phyloP scores from a whole-genome alignment of 1,140 invertebrate genomes.

The Euwallacea fornicatus region DNA sequence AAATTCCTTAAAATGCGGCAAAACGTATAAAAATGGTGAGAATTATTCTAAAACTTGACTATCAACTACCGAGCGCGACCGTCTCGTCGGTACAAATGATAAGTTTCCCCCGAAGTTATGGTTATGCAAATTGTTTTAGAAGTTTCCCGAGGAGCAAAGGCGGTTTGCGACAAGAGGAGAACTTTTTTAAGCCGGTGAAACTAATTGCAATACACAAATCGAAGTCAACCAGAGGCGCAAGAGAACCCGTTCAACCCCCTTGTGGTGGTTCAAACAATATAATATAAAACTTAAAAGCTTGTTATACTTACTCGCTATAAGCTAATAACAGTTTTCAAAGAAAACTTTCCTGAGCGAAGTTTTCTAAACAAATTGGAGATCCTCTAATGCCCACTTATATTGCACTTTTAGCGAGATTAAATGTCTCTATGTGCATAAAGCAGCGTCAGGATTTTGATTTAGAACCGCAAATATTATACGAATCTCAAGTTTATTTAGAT shows the following conservation, averaged over 20 bases:
- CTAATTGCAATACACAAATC: constrained; percentile 3
- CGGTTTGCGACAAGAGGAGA: constrained; percentile 5
- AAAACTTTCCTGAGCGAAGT: constrained; percentile 1
- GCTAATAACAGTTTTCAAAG: constrained; percentile 3
- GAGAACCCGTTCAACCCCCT: not conserved
- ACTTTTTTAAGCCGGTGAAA: not conserved
- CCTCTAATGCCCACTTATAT: constrained; percentile 1
- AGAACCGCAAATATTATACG: not conserved
- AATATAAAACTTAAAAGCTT: constrained; percentile 4
- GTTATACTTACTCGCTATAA: not conserved
- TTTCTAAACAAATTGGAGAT: not conserved
- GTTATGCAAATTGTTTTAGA: constrained; percentile 23
- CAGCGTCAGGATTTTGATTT: not conserved
- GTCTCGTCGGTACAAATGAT: constrained; percentile 10
- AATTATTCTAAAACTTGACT: constrained; percentile 3
- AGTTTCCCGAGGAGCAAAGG: constrained; percentile 11
- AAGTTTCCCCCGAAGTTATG: constrained; percentile 18
- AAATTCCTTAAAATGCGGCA: too few relatives aligned
- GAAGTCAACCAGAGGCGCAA: not conserved
- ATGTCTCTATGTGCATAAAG: not conserved
- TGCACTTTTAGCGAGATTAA: not conserved
- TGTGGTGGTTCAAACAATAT: not conserved
- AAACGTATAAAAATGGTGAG: not conserved
- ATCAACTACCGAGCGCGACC: not conserved
- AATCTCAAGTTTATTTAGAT: not conserved